phyloP scores from a whole-genome alignment of 37 sponge, comb jelly and placozoan genomes.

The Petrosia ficiformis region DNA sequence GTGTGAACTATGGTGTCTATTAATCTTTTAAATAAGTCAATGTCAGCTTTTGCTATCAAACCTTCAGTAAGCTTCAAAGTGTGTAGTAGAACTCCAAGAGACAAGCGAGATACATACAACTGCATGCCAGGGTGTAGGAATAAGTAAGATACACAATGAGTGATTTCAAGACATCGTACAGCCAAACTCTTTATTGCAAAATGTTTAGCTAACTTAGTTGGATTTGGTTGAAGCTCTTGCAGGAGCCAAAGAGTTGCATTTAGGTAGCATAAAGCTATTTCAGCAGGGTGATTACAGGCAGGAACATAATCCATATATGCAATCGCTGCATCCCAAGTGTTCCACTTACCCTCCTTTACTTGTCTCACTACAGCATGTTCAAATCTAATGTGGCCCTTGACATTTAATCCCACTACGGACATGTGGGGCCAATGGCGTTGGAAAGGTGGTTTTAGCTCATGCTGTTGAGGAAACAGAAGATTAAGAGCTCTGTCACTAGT shows the following conservation, averaged over 20 bases:
- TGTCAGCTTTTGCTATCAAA: conserved; percentile 15
- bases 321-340: conserved; percentile 23
- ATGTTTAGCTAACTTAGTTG: background rate
- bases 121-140: conserved; percentile 67
- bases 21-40: conserved; percentile 3
- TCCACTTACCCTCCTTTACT: conserved; percentile 39
- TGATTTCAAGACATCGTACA: background rate
- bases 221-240: conserved; percentile 14
- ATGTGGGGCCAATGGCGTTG: conserved; percentile 36
- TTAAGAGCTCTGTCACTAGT: background rate
- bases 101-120: conserved; percentile 40
- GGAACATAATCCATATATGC: conserved; percentile 60
- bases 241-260: conserved; percentile 63
- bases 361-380: conserved; percentile 36
- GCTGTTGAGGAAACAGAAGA: background rate
- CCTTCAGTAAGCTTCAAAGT: background rate
- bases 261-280: conserved; percentile 38
- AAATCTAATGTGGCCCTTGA: conserved; percentile 21
- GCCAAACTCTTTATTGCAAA: conserved; percentile 21
- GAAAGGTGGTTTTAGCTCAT: conserved; percentile 8
- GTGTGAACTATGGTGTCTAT: conserved; percentile 9
- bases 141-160: conserved; percentile 12
- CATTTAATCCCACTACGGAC: conserved; percentile 11
- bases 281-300: conserved; percentile 52
- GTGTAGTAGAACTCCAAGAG: conserved; percentile 6